These are phyloP conservation scores for Tetraodon nigroviridis DNA, from an alignment of 2,113 vertebrate genomes.

Conservation along the genomic window DNA sequence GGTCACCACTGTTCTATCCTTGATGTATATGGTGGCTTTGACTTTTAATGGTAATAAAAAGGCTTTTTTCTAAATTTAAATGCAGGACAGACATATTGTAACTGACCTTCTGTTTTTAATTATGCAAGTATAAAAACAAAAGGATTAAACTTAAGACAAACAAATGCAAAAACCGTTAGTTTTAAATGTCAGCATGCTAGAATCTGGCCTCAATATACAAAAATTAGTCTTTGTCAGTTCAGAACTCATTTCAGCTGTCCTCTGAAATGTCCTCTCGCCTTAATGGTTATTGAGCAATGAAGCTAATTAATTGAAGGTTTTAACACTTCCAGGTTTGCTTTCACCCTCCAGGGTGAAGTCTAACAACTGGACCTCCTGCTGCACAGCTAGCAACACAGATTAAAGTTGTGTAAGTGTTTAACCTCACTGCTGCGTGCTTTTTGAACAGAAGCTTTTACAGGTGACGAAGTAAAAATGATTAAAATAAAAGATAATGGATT, in stretches of 20 bases:
- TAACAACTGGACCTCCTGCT: conserved; percentile 9
- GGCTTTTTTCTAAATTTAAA: no score
- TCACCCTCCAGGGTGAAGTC: not conserved
- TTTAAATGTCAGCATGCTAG: not conserved
- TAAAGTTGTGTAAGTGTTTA: conserved; percentile 1
- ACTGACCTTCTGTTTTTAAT: no score
- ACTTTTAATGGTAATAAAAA: not conserved
- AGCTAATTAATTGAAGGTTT: not conserved
- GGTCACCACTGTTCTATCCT: no score
- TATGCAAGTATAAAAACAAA: no score
- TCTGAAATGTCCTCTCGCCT: not conserved
- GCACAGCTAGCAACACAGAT: conserved; percentile 6
- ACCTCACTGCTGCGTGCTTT: not conserved
- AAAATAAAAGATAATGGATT: not conserved
- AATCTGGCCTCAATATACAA: no score
- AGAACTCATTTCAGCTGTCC: no score
- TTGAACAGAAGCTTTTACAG: no score
- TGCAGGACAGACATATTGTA: no score
- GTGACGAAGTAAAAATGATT: not conserved
- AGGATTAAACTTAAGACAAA: no score
- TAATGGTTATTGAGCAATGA: not conserved
- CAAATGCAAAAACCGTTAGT: no score
- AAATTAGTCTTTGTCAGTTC: no score
- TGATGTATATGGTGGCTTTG: not conserved
- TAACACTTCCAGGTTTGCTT: not conserved